phyloP scores from a whole-genome alignment of 2,888 invertebrate genomes.

The Eilema depressum region DNA sequence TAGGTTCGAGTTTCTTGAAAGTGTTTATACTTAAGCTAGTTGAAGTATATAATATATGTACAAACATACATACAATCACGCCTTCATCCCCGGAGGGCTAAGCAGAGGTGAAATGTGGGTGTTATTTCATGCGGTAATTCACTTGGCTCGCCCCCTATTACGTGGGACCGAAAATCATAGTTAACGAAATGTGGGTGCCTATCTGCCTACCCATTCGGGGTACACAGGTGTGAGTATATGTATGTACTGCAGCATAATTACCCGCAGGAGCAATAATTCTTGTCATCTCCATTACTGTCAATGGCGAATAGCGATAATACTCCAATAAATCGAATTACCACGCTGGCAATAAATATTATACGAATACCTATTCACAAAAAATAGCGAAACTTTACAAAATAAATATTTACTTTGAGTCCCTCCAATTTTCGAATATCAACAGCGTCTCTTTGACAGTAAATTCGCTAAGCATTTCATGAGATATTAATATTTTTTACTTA shows the following conservation, averaged over 20 bases:
- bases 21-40: no score
- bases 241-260: background rate
- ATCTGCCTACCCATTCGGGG: no score
- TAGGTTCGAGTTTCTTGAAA: no score
- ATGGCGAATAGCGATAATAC: background rate
- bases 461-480: conserved; percentile 14
- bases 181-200: no score
- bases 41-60: no score
- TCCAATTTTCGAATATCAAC: conserved; percentile 24
- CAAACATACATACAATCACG: no score
- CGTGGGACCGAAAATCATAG: no score
- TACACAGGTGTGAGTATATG: no score
- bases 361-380: conserved; percentile 4
- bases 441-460: conserved; percentile 15
- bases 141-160: no score
- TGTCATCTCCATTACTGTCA: conserved; percentile 1
- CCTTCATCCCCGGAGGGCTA: no score
- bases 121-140: no score
- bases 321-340: background rate
- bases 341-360: conserved; percentile 2
- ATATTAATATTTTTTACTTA: conserved; percentile 16
- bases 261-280: background rate
- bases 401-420: conserved; percentile 37
- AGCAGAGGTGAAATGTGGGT: no score
- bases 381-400: conserved; percentile 25